A percentile compares a stretch with the other conserved stretches of the same genome.
These are phyloP conservation scores for Xenopus petersii DNA, from an alignment of 2,797 vertebrate species.

Conservation along the genomic window DNA sequence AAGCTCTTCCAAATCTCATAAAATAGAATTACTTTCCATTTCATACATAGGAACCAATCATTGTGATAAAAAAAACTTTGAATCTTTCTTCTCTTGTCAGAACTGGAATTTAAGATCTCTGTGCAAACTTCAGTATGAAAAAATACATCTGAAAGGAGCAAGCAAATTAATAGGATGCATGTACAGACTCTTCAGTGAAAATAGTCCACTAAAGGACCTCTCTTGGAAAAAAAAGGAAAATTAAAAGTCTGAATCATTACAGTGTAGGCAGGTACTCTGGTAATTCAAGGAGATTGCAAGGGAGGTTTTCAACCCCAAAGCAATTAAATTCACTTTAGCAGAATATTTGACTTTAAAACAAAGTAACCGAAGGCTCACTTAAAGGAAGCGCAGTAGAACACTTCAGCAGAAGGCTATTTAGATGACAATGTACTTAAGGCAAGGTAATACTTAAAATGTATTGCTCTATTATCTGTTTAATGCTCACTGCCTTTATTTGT, in stretches of 20 bases:
- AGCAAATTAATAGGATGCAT: constrained; percentile 36
- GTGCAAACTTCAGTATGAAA: constrained; percentile 19
- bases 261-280: constrained; percentile 26
- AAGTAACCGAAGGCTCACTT: constrained; percentile 23
- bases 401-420: constrained; percentile 12
- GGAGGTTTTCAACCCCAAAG: constrained; percentile 42
- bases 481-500: too few species aligned
- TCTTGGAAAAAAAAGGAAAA: constrained; percentile 27
- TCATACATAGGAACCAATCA: constrained; percentile 17
- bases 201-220: constrained; percentile 34
- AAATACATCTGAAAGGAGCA: constrained; percentile 25
- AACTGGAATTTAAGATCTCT: constrained; percentile 18
- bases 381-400: constrained; percentile 17
- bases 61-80: constrained; percentile 1
- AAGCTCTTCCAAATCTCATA: not conserved
- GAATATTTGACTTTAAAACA: constrained; percentile 38
- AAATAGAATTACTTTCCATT: constrained; percentile 15
- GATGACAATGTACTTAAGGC: not conserved
- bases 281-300: constrained; percentile 45
- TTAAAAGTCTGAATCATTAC: constrained; percentile 39
- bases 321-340: constrained; percentile 42
- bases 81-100: constrained; percentile 10
- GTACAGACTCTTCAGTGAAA: constrained; percentile 17
- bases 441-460: too few species aligned
- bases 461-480: too few species aligned